These are phyloP conservation scores for Rutilus rutilus DNA, from an alignment of 2,113 vertebrate species.

Conservation along the genomic window DNA sequence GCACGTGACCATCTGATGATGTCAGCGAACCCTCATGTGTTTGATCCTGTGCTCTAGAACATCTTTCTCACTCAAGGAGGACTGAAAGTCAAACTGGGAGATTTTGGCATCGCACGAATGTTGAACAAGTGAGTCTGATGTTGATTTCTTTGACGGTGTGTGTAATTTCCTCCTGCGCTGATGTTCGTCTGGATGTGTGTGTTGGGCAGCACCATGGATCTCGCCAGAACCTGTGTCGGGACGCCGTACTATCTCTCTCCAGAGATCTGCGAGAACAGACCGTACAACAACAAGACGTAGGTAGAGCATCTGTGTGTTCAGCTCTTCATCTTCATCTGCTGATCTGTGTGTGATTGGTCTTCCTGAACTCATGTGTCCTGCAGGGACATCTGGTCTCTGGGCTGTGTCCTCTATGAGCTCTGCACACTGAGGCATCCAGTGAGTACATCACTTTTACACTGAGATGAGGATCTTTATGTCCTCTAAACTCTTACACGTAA, in stretches of 20 bases:
- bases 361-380: neutral
- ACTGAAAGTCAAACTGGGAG: conserved; percentile 87
- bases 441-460: neutral
- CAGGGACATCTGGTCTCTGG: conserved; percentile 58
- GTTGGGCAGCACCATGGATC: conserved; percentile 83
- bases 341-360: too few species aligned
- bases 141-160: neutral
- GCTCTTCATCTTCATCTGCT: conserved; percentile 68
- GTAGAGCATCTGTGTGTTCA: conserved; percentile 53
- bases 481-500: too few species aligned
- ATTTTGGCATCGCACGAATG: conserved; percentile 92
- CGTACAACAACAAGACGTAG: conserved; percentile 95
- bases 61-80: conserved; percentile 88
- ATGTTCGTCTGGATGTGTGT: neutral
- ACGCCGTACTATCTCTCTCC: conserved; percentile 93
- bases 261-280: conserved; percentile 91
- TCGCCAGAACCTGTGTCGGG: conserved; percentile 87
- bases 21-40: too few species aligned
- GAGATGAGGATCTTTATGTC: too few species aligned
- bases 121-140: conserved; percentile 84
- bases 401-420: conserved; percentile 56
- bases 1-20: too few species aligned
- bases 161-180: neutral
- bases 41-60: conserved; percentile 75
- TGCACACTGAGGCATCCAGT: conserved; percentile 56